Conservation (phyloP, 2,888 invertebrate species). For the Dione juno region DNA sequence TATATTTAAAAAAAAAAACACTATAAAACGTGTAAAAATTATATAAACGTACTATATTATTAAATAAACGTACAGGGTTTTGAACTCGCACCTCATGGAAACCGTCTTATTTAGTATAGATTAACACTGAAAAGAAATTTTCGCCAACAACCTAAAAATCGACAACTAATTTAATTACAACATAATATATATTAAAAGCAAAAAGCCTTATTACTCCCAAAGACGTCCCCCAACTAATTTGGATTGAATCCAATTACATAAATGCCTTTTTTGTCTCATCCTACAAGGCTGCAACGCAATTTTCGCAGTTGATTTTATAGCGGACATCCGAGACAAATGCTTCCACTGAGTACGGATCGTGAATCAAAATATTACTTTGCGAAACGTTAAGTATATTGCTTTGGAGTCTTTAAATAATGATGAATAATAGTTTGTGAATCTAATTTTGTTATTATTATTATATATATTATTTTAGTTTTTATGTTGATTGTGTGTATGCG, state of each 20-base stretch:
- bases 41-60: too few relatives aligned
- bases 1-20: too few relatives aligned
- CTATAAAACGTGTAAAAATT: too few relatives aligned
- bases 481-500: too few relatives aligned
- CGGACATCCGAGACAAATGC: slow-evolving; percentile 19
- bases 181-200: slow-evolving; percentile 75
- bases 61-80: too few relatives aligned
- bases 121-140: neutral
- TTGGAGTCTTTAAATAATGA: neutral
- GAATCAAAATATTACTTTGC: slow-evolving; percentile 21
- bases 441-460: too few relatives aligned
- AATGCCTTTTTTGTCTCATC: slow-evolving; percentile 56
- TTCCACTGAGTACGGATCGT: slow-evolving; percentile 13
- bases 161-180: slow-evolving; percentile 47
- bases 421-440: too few relatives aligned
- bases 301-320: slow-evolving; percentile 52
- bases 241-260: slow-evolving; percentile 46
- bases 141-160: neutral
- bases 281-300: slow-evolving; percentile 64
- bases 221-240: slow-evolving; percentile 59
- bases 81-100: too few relatives aligned
- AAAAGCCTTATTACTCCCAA: slow-evolving; percentile 76
- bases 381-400: slow-evolving; percentile 13
- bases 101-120: neutral
- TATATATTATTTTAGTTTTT: too few relatives aligned